Percentiles rank a stretch among this genome's conserved stretches.
These are phyloP conservation scores for Ylistrum balloti DNA, from an alignment of 1,140 invertebrate genomes.

Conservation along the genomic window DNA sequence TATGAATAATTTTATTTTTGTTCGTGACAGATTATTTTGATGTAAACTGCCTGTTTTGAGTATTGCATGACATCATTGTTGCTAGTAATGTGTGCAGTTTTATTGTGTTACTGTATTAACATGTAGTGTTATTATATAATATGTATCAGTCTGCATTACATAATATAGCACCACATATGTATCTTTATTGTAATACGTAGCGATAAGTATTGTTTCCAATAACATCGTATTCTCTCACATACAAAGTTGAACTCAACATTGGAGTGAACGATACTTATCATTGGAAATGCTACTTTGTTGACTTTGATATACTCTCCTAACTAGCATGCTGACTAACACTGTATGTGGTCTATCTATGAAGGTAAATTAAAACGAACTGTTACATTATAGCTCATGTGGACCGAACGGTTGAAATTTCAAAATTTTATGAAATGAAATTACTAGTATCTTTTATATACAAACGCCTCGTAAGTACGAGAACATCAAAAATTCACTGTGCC, in stretches of 20 bases:
- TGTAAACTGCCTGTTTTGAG: neutral
- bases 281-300: neutral
- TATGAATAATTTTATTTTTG: no score
- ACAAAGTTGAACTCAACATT: neutral
- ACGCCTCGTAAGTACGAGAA: no score
- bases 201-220: neutral
- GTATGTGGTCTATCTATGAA: no score
- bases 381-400: no score
- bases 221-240: neutral
- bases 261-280: neutral
- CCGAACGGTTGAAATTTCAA: no score
- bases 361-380: no score
- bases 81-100: neutral
- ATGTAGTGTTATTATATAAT: neutral
- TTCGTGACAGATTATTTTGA: no score
- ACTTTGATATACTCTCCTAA: neutral
- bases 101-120: neutral
- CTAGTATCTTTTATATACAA: no score
- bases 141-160: neutral
- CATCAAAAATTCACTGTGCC: no score
- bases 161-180: neutral
- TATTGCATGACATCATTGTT: neutral
- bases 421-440: no score
- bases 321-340: neutral
- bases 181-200: neutral